phyloP scores from a whole-genome alignment of 2,113 vertebrate genomes.

The Nymphicus hollandicus region DNA sequence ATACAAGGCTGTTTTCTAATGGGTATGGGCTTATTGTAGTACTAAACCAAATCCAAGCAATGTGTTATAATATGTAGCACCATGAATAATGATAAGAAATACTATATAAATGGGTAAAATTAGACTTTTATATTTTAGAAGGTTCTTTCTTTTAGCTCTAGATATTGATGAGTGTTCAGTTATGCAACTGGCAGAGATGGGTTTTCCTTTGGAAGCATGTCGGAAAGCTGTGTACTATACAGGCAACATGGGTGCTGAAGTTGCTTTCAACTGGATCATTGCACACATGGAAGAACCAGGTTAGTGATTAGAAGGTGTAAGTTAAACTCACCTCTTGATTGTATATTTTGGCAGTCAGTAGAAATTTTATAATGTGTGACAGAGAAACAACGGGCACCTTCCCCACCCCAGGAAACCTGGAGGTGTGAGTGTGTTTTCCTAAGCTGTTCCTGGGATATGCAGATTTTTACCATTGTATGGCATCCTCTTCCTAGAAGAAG shows the following conservation, averaged over 20 bases:
- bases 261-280: conserved; percentile 99
- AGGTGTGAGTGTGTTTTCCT: conserved; percentile 14
- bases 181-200: conserved; percentile 99
- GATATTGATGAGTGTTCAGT: conserved; percentile 94
- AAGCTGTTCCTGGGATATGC: not conserved
- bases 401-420: not conserved
- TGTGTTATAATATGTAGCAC: not conserved
- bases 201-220: conserved; percentile 94
- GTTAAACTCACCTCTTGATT: not conserved
- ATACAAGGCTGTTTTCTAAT: not conserved
- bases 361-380: not conserved
- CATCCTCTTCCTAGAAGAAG: conserved; percentile 4
- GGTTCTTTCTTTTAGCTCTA: conserved; percentile 78
- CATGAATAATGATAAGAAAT: not conserved
- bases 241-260: conserved; percentile 94
- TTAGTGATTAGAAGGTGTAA: conserved; percentile 58
- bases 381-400: not conserved
- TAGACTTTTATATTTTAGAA: not conserved
- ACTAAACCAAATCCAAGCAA: not conserved
- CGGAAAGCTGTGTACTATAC: conserved; percentile 98
- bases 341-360: not conserved
- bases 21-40: not conserved
- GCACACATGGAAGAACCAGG: conserved; percentile 99
- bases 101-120: not conserved
- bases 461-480: conserved; percentile 1